Evolutionary conservation across 2,113 vertebrate species (phyloP).

Genomic region (Crocuta crocuta): DNA sequence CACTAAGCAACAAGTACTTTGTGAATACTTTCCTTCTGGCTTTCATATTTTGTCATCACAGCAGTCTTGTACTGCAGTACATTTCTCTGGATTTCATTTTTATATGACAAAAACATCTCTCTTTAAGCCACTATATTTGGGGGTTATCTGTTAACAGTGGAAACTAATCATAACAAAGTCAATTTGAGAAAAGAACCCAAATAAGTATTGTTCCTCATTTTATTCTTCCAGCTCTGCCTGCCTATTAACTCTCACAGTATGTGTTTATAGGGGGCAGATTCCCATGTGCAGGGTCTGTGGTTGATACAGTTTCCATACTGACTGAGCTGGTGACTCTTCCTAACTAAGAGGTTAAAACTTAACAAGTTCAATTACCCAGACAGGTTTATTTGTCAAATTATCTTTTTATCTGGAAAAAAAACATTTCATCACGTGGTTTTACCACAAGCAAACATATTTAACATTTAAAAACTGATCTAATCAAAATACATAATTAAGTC

Average conservation of each 20-base stretch:
- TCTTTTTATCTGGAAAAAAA: background rate
- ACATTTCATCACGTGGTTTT: background rate
- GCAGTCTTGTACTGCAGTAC: background rate
- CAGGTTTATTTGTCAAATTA: background rate
- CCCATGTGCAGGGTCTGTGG: background rate
- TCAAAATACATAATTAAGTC: background rate
- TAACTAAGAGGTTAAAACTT: background rate
- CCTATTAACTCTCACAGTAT: background rate
- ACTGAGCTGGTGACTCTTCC: background rate
- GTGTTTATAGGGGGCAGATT: background rate
- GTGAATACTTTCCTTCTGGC: background rate
- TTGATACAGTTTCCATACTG: background rate
- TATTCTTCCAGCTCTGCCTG: background rate
- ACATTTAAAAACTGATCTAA: background rate
- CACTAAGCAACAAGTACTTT: background rate
- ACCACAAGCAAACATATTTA: background rate
- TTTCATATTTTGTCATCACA: background rate
- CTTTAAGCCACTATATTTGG: background rate
- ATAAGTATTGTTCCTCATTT: background rate
- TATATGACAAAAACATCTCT: background rate
- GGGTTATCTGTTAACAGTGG: background rate
- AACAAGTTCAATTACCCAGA: background rate
- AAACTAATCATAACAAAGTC: slow-evolving; percentile 7
- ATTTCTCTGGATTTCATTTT: slow-evolving; percentile 5
- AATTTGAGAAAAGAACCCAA: background rate